Evolutionary conservation across 2,797 vertebrate genomes (phyloP), one percentile per base, ranked within the genome.

Genomic region (Sebastes oblongus): DNA sequence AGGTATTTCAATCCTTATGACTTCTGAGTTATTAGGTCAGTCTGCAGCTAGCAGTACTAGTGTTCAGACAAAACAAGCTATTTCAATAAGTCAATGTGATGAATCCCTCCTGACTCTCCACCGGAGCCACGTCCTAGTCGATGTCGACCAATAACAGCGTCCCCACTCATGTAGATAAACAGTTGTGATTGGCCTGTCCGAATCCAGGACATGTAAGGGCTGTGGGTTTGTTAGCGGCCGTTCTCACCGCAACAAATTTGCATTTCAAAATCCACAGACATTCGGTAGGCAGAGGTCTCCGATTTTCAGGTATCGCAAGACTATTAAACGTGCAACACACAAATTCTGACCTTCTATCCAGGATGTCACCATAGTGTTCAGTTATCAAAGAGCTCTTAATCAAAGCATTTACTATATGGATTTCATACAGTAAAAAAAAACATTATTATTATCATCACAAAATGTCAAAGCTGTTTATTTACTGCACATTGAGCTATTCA

Each of bases 391-490:
- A 46, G 24, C 29, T 42, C 29, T 61, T 30, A 58, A 65, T 60
- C 16, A 39, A 70, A 62, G 1, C 16, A 20, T 70, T 69, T 34
- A 25, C n/a, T 36, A 4, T 3, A 32, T 34, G 8, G 27, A 60
- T 42, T 25, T 8, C 58, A 60, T 16, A 61, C 9, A n/a, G 34
- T 60, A 18, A 50, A 50, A 46, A 46, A 52, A 55, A 77, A 30
- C 6, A 34, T 58, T 14, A 55, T 50, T 50, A 50, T 50, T 61
- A 25, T 36, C 25, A 16, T 42, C 52, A 54, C 54, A 70, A 61
- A 65, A 75, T 60, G n/a, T 71, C 66, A 68, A 56, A 70, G 42
- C 27, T 29, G 60, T 77, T 79, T 7, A 13, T 56, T 66, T 30
- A 39, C 46, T 52, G 50, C 16, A 46, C 16, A 50, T 25, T 9